Evolutionary conservation across 2,888 invertebrate species (phyloP), one percentile per base, ranked within the genome.

Genomic region (Strigamia transsilvanica): DNA sequence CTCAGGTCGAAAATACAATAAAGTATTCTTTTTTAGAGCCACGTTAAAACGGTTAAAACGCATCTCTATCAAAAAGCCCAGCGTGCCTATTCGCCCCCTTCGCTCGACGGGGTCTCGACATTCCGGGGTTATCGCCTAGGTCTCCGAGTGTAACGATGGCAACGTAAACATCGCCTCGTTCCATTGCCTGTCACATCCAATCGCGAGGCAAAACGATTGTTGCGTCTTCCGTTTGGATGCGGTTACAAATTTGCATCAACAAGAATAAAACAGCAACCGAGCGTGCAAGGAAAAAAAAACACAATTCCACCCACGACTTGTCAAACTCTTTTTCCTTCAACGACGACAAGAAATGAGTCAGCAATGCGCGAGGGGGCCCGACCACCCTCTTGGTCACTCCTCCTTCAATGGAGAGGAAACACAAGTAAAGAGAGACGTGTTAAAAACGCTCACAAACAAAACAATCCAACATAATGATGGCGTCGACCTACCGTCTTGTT

Each of bases 401-500:
- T 79, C 32, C 23, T 27, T 66, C 27, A 66, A 66, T 66, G 66
- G 27, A 66, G 66, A 66, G 66, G 66, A 66, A 66, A 66, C 13
- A 66, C 66, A 27, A 66, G 61, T 56, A n/a, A n/a, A 56, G 7
- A 56, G 10, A 10, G 12, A 73, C 10, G 61, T 61, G 61, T 61
- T 61, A 66, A 66, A 13, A 61, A 66, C 4, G 66, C 61, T 27
- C 27, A 13, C 12, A 66, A 66, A 66, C 66, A 66, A 66, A n/a
- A 23, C 38, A 79, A 79, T 15, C 15, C 38, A 34, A 34, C 32
- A 73, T 32, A 73, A 23, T 23, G 32, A 73, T n/a, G 32, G 32
- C 23, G 38, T 32, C 77, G 77, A 79, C 79, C 79, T n/a, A 34
- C 79, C 42, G 21, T 79, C 79, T 79, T 38, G 42, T 79, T 42